Percentiles rank a stretch among this genome's conserved stretches.
Evolutionary conservation across 2,113 vertebrate genomes (phyloP).

Genomic region (Atrichornis clamosus): DNA sequence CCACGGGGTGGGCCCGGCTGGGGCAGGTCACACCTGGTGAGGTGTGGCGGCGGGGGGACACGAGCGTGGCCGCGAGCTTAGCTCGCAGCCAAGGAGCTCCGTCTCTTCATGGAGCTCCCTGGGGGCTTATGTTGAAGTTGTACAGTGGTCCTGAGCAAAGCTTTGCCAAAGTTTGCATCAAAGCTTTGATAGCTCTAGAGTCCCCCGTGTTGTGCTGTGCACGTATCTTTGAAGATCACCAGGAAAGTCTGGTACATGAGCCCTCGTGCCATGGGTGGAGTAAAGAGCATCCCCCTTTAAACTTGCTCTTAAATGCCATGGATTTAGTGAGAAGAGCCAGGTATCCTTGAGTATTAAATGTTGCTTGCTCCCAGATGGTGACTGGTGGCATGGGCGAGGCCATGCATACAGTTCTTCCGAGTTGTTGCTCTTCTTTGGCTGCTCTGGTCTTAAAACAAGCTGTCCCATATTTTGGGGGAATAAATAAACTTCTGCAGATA

Average conservation of each 20-base stretch:
- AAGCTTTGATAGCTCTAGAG: neutral
- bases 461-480: neutral
- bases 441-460: neutral
- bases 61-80: accelerated
- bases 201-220: accelerated
- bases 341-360: neutral
- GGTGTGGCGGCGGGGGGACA: accelerated
- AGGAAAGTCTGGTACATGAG: neutral
- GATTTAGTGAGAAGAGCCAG: neutral
- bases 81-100: neutral
- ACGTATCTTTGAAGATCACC: neutral
- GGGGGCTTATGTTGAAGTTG: neutral
- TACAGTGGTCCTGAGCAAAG: neutral
- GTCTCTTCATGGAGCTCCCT: accelerated
- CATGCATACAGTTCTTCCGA: accelerated
- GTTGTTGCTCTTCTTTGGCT: neutral
- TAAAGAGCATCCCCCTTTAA: neutral
- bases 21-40: accelerated
- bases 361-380: neutral
- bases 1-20: neutral
- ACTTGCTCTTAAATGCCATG: neutral
- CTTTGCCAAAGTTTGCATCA: neutral
- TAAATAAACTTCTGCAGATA: neutral
- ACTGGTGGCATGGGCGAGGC: neutral
- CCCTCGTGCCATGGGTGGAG: accelerated